Conservation (phyloP, 2,888 invertebrate species). For the Sisyra terminalis region DNA sequence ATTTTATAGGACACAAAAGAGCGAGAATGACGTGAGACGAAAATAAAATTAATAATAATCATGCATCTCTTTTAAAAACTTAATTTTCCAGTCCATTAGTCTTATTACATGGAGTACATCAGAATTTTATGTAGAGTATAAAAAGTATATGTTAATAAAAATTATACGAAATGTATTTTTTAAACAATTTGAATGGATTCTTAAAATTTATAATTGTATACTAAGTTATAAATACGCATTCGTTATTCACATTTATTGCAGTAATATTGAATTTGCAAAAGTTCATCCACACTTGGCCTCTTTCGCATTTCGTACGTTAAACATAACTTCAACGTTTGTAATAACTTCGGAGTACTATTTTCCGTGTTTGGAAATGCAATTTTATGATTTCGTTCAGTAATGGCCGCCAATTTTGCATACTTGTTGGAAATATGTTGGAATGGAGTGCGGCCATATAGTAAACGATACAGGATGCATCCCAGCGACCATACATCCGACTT, state of each 20-base stretch:
- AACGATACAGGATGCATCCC: conserved; percentile 88
- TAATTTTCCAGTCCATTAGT: too few relatives aligned
- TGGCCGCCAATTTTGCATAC: conserved; percentile 59
- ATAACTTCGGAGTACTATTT: conserved; percentile 38
- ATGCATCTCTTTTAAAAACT: too few relatives aligned
- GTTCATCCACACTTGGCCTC: conserved; percentile 56
- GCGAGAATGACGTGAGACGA: too few relatives aligned
- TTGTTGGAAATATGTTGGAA: conserved; percentile 66
- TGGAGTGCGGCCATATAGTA: conserved; percentile 81
- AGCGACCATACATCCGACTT: conserved; percentile 96
- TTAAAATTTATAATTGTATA: too few relatives aligned
- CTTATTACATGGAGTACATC: too few relatives aligned
- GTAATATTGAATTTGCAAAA: conserved; percentile 2
- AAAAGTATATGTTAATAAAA: too few relatives aligned
- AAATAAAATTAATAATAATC: too few relatives aligned
- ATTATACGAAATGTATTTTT: too few relatives aligned
- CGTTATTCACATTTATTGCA: conserved; percentile 4
- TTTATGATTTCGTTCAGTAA: conserved; percentile 51
- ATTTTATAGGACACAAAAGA: too few relatives aligned
- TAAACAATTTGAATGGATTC: too few relatives aligned
- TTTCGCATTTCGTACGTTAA: conserved; percentile 53
- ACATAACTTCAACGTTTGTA: conserved; percentile 52
- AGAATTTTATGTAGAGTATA: too few relatives aligned
- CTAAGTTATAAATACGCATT: not conserved
- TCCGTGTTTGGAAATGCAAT: conserved; percentile 52